Evolutionary conservation across 2,888 invertebrate species (phyloP).

Genomic region (Drosophila multiciliata): DNA sequence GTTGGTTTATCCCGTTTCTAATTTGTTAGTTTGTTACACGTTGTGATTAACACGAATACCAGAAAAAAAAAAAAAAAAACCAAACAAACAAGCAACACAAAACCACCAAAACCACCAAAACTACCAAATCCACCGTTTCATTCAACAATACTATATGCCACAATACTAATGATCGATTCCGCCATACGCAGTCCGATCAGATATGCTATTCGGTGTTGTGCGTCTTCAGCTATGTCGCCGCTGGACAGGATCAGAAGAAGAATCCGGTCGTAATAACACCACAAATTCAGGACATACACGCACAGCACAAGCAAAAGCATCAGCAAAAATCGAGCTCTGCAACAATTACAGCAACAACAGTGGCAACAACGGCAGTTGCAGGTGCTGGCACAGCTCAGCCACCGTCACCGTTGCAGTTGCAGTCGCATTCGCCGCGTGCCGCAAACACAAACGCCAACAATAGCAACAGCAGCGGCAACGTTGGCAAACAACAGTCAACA

Average conservation of each 20-base stretch:
- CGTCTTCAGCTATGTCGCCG: slow-evolving; percentile 99
- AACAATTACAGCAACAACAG: slow-evolving; percentile 35
- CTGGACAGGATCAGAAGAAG: slow-evolving; percentile 92
- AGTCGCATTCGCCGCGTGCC: slow-evolving; percentile 24
- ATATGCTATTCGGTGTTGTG: slow-evolving; percentile 99
- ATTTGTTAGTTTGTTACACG: slow-evolving; percentile 44
- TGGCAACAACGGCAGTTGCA: slow-evolving; percentile 44
- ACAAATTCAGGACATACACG: slow-evolving; percentile 84
- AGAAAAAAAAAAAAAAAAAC: slow-evolving; percentile 4
- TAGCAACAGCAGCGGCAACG: slow-evolving; percentile 7
- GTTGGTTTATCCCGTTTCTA: slow-evolving; percentile 16
- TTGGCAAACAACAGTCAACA: slow-evolving; percentile 3
- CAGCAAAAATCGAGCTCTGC: slow-evolving; percentile 53
- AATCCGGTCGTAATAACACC: slow-evolving; percentile 83
- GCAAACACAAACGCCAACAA: slow-evolving; percentile 7
- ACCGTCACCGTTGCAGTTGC: slow-evolving; percentile 10
- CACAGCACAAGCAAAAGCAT: slow-evolving; percentile 82
- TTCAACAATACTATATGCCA: slow-evolving; percentile 38
- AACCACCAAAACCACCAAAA: slow-evolving; percentile 2
- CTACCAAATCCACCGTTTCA: slow-evolving; percentile 27
- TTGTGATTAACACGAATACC: slow-evolving; percentile 27
- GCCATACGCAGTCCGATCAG: slow-evolving; percentile 93
- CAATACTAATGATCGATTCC: slow-evolving; percentile 42
- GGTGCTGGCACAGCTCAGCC: slow-evolving; percentile 2
- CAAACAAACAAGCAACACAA: neutral